A percentile compares a stretch with the other conserved stretches of the same genome.
Evolutionary conservation across 2,797 vertebrate genomes (phyloP).

Genomic region (Syncerus caffer): DNA sequence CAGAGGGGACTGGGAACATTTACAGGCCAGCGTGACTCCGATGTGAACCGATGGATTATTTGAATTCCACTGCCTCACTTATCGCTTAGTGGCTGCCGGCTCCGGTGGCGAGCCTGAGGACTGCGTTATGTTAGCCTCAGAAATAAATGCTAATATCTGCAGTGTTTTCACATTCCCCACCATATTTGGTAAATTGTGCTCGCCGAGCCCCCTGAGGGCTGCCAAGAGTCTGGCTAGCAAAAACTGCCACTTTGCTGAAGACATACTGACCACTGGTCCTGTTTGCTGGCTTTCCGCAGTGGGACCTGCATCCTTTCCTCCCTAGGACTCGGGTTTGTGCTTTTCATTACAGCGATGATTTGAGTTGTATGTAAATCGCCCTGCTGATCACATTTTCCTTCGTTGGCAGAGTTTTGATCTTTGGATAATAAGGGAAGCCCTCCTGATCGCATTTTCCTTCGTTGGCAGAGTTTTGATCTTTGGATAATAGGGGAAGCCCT

Average conservation of each 20-base stretch:
- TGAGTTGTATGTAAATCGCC: slow-evolving; percentile 56
- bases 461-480: slow-evolving; percentile 67
- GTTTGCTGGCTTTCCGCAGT: slow-evolving; percentile 71
- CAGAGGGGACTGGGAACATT: slow-evolving; percentile 80
- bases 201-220: slow-evolving; percentile 70
- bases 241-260: slow-evolving; percentile 83
- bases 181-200: slow-evolving; percentile 85
- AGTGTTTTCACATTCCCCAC: slow-evolving; percentile 85
- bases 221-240: slow-evolving; percentile 85
- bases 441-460: slow-evolving; percentile 60
- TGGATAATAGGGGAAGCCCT: slow-evolving; percentile 57
- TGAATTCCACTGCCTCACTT: slow-evolving; percentile 83
- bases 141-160: slow-evolving; percentile 83
- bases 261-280: slow-evolving; percentile 76
- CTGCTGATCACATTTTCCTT: slow-evolving; percentile 51
- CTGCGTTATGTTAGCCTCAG: slow-evolving; percentile 83
- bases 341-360: slow-evolving; percentile 64
- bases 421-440: slow-evolving; percentile 56
- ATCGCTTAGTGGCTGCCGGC: slow-evolving; percentile 81
- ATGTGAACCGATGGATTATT: slow-evolving; percentile 83
- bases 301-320: slow-evolving; percentile 67
- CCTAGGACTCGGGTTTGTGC: slow-evolving; percentile 30
- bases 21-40: slow-evolving; percentile 83
- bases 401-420: slow-evolving; percentile 68
- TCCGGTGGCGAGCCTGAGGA: slow-evolving; percentile 80